phyloP scores from a whole-genome alignment of 2,113 vertebrate genomes.

The Cisticola juncidis region DNA sequence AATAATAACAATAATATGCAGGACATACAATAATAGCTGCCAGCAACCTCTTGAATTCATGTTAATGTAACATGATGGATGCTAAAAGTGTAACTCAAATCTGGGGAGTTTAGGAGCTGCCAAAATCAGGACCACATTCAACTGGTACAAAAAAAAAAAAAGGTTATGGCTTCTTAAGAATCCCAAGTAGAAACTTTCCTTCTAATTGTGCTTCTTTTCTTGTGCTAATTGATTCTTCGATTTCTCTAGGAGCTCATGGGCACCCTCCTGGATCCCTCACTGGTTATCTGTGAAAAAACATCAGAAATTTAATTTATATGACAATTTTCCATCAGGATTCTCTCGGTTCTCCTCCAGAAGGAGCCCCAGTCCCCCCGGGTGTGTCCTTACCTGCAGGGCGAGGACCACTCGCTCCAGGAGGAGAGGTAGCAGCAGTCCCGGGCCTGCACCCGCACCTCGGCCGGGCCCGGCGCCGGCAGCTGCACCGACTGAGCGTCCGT shows the following conservation, averaged over 20 bases:
- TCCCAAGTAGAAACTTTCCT: not conserved
- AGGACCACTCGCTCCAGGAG: slow-evolving; percentile 65
- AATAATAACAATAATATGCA: not conserved
- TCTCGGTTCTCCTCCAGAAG: not conserved
- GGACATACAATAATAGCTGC: not conserved
- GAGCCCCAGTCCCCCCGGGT: not conserved
- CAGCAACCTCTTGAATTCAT: not conserved
- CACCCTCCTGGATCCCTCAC: not conserved
- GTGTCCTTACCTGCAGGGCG: slow-evolving; percentile 19
- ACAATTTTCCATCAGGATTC: fast-evolving
- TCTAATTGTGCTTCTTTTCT: not conserved
- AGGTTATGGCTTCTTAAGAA: not conserved
- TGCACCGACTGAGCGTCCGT: not conserved
- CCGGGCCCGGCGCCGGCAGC: not conserved
- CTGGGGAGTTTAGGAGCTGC: not conserved
- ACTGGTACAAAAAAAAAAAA: not conserved
- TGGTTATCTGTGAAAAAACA: not conserved
- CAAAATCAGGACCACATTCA: not conserved
- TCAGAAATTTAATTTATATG: fast-evolving
- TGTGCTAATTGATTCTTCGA: not conserved
- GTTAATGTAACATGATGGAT: not conserved
- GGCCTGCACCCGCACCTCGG: slow-evolving; percentile 47
- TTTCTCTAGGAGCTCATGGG: not conserved
- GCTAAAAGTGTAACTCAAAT: not conserved
- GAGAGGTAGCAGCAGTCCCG: slow-evolving; percentile 68